Percentiles rank a stretch among this genome's conserved stretches.
Evolutionary conservation across 2,113 vertebrate genomes (phyloP).

Genomic region (Gobius niger): DNA sequence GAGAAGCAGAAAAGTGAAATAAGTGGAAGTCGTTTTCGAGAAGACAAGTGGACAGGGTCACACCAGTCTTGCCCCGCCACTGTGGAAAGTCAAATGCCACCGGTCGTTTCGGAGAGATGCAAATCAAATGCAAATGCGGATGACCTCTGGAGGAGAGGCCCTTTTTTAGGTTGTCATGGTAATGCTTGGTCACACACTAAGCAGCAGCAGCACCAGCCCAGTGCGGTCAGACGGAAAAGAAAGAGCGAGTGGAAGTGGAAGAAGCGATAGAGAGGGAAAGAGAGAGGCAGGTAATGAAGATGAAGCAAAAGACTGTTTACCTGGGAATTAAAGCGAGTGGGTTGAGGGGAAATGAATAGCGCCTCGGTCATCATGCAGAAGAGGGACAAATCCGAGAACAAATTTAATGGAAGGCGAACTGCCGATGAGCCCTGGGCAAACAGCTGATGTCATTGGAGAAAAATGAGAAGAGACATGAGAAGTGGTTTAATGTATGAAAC

Average conservation of each 20-base stretch:
- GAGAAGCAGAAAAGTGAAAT: conserved; percentile 19
- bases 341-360: conserved; percentile 4
- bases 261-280: conserved; percentile 16
- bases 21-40: conserved; percentile 6
- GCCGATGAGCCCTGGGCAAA: conserved; percentile 46
- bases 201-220: conserved; percentile 8
- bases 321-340: conserved; percentile 19
- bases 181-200: conserved; percentile 56
- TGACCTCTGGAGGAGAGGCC: conserved; percentile 62
- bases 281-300: conserved; percentile 57
- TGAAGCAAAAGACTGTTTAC: conserved; percentile 43
- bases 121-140: conserved; percentile 79
- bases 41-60: conserved; percentile 44
- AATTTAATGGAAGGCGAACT: conserved; percentile 54
- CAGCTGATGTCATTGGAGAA: conserved; percentile 36
- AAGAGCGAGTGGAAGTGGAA: conserved; percentile 31
- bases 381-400: conserved; percentile 27
- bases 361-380: conserved; percentile 44
- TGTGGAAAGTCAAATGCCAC: conserved; percentile 69
- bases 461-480: conserved; percentile 45
- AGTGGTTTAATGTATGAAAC: conserved; percentile 10
- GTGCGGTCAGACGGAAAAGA: conserved; percentile 29
- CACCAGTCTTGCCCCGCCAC: conserved; percentile 41
- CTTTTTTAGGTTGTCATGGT: conserved; percentile 74
- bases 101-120: conserved; percentile 74